Base-by-base conservation (phyloP, 2,888 invertebrate species). In the Andrena bucephala region DNA sequence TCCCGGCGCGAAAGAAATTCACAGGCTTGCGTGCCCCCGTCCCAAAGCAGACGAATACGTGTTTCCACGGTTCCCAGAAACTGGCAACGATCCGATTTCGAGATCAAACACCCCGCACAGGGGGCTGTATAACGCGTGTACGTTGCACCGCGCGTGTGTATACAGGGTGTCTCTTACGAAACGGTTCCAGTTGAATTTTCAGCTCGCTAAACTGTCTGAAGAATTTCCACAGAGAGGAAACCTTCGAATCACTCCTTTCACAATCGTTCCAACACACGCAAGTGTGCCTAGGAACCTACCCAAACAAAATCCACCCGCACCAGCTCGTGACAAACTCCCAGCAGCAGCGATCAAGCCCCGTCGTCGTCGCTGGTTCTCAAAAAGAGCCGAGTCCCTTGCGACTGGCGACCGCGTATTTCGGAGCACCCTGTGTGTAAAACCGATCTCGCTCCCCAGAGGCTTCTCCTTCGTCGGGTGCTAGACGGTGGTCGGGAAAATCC, bases 401-500 rank as follows among this genome's bases (percentile, higher is more conserved):
- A 27, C 4, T 27, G 10, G 57, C 27, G 57, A 36, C 0, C 16
- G 59, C 27, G 29, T 60, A 70, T 66, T 67, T 68, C 33, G n/a
- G 67, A 75, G 57, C 60, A 69, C 57, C 50, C 75, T 57, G 65
- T 78, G 67, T 79, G 73, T 77, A 83, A 68, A 84, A 83, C 72
- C 78, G 85, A 87, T 86, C 83, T 81, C 79, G 73, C 85, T 85
- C 83, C 83, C 82, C 54, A 33, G 77, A 79, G 84, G 84, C 80
- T 85, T 84, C 82, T 73, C 67, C 78, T 80, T 75, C 78, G 83
- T 83, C 74, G 85, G 81, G 85, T 81, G 85, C 81, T 85, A 81
- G 90, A 86, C 85, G 86, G 81, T 81, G 89, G 89, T 87, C 78
- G 81, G 85, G 86, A 89, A 91, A 91, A 91, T 91, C 87, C 91